Conservation (phyloP, 2,888 invertebrate species). For the Apantesis nais region DNA sequence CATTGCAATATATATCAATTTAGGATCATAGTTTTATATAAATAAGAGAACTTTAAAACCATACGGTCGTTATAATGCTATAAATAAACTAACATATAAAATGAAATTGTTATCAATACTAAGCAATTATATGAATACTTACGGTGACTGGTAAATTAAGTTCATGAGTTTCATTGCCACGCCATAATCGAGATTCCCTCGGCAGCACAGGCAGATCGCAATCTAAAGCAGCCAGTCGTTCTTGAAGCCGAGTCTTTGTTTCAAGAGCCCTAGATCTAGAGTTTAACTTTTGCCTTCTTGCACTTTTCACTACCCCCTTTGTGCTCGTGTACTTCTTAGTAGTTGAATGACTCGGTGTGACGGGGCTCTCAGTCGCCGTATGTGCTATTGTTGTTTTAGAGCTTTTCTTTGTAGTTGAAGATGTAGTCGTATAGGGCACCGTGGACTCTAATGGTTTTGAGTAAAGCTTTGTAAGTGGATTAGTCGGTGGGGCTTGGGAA, state of each 20-base stretch:
- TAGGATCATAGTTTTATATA: background rate
- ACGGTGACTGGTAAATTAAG: conserved; percentile 88
- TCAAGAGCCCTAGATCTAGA: conserved; percentile 71
- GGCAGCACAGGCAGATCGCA: conserved; percentile 89
- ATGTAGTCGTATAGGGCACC: conserved; percentile 61
- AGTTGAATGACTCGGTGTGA: conserved; percentile 65
- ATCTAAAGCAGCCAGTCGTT: conserved; percentile 87
- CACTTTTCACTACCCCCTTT: conserved; percentile 74
- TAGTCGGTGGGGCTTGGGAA: conserved; percentile 56
- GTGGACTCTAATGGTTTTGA: conserved; percentile 66
- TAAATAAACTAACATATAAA: background rate
- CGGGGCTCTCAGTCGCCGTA: conserved; percentile 64
- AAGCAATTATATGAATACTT: conserved; percentile 51
- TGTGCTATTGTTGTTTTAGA: conserved; percentile 73
- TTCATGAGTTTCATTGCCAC: conserved; percentile 90
- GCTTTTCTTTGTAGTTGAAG: conserved; percentile 72
- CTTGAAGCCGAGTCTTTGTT: conserved; percentile 83
- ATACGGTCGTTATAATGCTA: background rate
- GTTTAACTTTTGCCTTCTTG: conserved; percentile 78
- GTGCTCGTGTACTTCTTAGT: conserved; percentile 68
- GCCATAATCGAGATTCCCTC: conserved; percentile 88
- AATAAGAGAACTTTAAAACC: background rate
- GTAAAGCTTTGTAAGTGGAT: conserved; percentile 58
- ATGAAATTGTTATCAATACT: background rate
- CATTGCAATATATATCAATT: background rate